These are phyloP conservation scores for Mustela nigripes DNA, from an alignment of 2,113 vertebrate genomes.

Conservation along the genomic window DNA sequence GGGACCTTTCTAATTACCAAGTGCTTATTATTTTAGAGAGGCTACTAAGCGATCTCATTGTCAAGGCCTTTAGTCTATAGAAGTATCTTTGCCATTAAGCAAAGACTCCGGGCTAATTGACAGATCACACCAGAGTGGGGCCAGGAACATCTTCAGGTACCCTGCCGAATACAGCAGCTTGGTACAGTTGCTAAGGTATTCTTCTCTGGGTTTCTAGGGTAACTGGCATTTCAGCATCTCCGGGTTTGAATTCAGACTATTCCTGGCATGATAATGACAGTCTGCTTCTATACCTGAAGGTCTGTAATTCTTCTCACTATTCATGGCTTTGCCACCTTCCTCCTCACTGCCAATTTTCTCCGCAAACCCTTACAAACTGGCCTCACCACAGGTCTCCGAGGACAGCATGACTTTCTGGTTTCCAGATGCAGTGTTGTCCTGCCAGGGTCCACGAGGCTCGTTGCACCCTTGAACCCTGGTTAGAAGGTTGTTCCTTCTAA, in stretches of 20 bases:
- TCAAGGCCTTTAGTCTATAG: not conserved
- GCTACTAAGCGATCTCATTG: not conserved
- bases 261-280: not conserved
- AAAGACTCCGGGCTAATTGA: not conserved
- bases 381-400: not conserved
- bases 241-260: not conserved
- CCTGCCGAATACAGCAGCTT: not conserved
- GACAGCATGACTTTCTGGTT: not conserved
- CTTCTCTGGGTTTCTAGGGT: conserved; percentile 63
- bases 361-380: not conserved
- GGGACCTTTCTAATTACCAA: not conserved
- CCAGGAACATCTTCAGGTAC: not conserved
- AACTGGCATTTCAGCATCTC: conserved; percentile 25
- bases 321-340: not conserved
- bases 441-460: not conserved
- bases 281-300: not conserved
- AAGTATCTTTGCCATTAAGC: not conserved
- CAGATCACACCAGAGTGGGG: not conserved
- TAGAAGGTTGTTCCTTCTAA: not conserved
- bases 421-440: not conserved
- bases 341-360: not conserved
- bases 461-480: rapidly evolving
- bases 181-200: conserved; percentile 20
- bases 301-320: not conserved
- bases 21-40: not conserved